Evolutionary conservation across 2,797 vertebrate species (phyloP).

Genomic region (Falco novaeseelandiae): DNA sequence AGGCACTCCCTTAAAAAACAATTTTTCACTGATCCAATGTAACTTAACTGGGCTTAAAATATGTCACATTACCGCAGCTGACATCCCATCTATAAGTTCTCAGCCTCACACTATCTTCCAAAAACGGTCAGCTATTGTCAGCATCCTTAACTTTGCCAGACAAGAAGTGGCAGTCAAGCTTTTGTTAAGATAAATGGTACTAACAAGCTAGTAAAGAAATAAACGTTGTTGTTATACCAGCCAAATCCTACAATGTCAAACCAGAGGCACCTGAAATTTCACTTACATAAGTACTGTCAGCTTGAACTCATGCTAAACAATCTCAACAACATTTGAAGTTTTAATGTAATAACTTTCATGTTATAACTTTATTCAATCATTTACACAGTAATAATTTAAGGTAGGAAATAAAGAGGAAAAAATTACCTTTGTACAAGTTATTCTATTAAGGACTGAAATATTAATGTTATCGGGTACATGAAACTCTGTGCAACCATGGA

Average conservation of each 20-base stretch:
- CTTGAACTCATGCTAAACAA: background rate
- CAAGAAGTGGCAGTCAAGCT: slow-evolving; percentile 81
- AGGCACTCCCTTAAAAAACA: background rate
- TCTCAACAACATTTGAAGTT: background rate
- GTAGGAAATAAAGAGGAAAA: background rate
- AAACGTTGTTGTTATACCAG: background rate
- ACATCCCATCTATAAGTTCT: slow-evolving; percentile 76
- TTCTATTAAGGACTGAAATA: slow-evolving; percentile 26
- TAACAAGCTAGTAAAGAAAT: background rate
- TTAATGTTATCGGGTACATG: slow-evolving; percentile 13
- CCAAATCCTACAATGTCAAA: background rate
- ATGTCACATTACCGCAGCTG: background rate
- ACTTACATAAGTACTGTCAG: background rate
- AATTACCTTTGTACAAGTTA: background rate
- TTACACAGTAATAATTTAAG: background rate
- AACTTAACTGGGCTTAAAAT: background rate
- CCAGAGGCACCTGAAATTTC: background rate
- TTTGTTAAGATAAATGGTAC: slow-evolving; percentile 51
- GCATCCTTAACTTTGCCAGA: slow-evolving; percentile 74
- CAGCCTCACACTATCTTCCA: slow-evolving; percentile 76
- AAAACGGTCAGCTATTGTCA: slow-evolving; percentile 75
- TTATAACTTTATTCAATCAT: background rate
- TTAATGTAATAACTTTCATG: background rate
- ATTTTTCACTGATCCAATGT: background rate
- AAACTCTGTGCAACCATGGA: slow-evolving; percentile 65